phyloP scores from a whole-genome alignment of 2,888 invertebrate genomes.

The Incurvaria masculella region DNA sequence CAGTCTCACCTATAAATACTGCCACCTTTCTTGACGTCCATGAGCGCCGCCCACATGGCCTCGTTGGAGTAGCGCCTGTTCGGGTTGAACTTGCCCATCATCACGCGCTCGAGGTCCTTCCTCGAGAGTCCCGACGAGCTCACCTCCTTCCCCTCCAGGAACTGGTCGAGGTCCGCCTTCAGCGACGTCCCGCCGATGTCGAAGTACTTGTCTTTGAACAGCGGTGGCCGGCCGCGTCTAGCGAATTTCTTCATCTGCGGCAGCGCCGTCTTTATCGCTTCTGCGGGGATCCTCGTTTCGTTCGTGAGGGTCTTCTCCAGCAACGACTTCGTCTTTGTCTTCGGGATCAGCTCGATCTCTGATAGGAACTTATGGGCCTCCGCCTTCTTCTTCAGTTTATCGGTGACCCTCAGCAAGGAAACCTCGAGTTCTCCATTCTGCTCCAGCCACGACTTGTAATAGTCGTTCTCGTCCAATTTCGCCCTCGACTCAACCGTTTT shows the following conservation, averaged over 20 bases:
- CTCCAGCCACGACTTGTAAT: slow-evolving; percentile 47
- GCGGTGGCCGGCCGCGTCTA: slow-evolving; percentile 39
- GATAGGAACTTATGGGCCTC: slow-evolving; percentile 29
- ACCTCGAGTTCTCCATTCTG: slow-evolving; percentile 51
- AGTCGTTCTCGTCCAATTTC: slow-evolving; percentile 33
- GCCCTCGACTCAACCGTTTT: slow-evolving; percentile 25
- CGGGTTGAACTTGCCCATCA: slow-evolving; percentile 54
- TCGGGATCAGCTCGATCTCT: slow-evolving; percentile 45
- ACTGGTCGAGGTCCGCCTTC: slow-evolving; percentile 50
- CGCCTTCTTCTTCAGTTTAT: slow-evolving; percentile 28
- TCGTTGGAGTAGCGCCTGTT: slow-evolving; percentile 50
- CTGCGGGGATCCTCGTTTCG: slow-evolving; percentile 5
- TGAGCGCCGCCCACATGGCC: slow-evolving; percentile 56
- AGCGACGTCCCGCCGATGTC: slow-evolving; percentile 46
- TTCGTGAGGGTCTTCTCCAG: slow-evolving; percentile 4
- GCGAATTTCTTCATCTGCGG: slow-evolving; percentile 29
- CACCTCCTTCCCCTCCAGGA: slow-evolving; percentile 47
- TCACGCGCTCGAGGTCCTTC: slow-evolving; percentile 46
- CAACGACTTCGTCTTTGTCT: slow-evolving; percentile 14
- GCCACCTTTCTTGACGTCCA: slow-evolving; percentile 59
- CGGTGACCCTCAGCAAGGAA: slow-evolving; percentile 38
- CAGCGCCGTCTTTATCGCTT: slow-evolving; percentile 15
- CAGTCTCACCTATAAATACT: slow-evolving; percentile 56
- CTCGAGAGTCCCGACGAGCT: slow-evolving; percentile 49
- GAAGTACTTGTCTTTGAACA: slow-evolving; percentile 43